These are phyloP conservation scores for Drosophila ustulata DNA, from an alignment of 2,888 invertebrate species.

Conservation along the genomic window DNA sequence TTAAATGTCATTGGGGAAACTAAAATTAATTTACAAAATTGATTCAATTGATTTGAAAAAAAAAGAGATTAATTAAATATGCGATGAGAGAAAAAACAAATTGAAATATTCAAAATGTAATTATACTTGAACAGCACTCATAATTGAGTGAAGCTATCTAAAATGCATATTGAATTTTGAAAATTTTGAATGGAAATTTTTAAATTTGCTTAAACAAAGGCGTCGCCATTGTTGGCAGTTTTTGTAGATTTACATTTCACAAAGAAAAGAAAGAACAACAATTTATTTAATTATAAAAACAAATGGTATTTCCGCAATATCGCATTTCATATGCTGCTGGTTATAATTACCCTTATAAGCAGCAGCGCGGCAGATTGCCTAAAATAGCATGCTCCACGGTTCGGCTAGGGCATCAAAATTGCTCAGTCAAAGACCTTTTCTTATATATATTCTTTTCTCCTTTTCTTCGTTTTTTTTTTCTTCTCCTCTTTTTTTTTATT, in stretches of 20 bases:
- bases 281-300: slow-evolving; percentile 22
- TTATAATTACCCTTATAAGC: slow-evolving; percentile 45
- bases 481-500: slow-evolving; percentile 40
- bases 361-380: slow-evolving; percentile 35
- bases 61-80: background rate
- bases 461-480: slow-evolving; percentile 23
- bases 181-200: background rate
- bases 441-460: slow-evolving; percentile 26
- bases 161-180: background rate
- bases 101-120: background rate
- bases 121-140: background rate
- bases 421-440: slow-evolving; percentile 74
- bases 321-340: slow-evolving; percentile 16
- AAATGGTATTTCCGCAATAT: slow-evolving; percentile 7
- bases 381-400: slow-evolving; percentile 36
- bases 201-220: background rate
- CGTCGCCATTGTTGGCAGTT: background rate
- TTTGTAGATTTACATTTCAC: background rate
- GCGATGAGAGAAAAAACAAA: background rate
- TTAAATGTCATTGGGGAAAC: too few species aligned
- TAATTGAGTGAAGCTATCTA: too few species aligned
- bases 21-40: background rate
- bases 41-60: background rate
- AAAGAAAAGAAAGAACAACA: background rate
- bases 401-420: slow-evolving; percentile 51